Conservation (phyloP, 2,113 vertebrate genomes). For the Ochotona curzoniae region DNA sequence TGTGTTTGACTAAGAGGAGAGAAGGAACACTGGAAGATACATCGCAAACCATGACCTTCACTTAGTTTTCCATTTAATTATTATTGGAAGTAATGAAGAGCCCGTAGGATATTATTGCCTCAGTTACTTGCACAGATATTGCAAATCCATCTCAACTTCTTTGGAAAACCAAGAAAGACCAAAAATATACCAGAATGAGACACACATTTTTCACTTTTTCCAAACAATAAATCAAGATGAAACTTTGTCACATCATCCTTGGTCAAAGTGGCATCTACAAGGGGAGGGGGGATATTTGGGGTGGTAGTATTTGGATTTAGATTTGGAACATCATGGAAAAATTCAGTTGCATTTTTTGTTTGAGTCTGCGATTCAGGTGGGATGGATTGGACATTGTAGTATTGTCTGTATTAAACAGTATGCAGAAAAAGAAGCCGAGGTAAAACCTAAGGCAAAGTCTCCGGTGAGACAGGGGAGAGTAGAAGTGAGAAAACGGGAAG, state of each 20-base stretch:
- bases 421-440: conserved; percentile 12
- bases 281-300: background rate
- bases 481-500: conserved; percentile 79
- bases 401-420: background rate
- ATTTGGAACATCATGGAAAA: background rate
- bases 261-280: background rate
- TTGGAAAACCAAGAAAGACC: background rate
- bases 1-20: background rate
- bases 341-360: background rate
- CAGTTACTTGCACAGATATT: background rate
- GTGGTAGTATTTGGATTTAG: background rate
- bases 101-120: background rate
- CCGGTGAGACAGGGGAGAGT: conserved; percentile 62
- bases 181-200: background rate
- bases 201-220: background rate
- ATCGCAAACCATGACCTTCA: background rate
- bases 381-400: background rate
- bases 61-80: background rate
- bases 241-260: background rate
- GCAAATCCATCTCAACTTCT: background rate
- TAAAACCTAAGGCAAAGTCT: conserved; percentile 61
- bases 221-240: background rate
- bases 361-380: conserved; percentile 66
- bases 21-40: background rate
- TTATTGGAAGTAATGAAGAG: background rate